phyloP scores from a whole-genome alignment of 2,113 vertebrate species.

The Nicator chloris region DNA sequence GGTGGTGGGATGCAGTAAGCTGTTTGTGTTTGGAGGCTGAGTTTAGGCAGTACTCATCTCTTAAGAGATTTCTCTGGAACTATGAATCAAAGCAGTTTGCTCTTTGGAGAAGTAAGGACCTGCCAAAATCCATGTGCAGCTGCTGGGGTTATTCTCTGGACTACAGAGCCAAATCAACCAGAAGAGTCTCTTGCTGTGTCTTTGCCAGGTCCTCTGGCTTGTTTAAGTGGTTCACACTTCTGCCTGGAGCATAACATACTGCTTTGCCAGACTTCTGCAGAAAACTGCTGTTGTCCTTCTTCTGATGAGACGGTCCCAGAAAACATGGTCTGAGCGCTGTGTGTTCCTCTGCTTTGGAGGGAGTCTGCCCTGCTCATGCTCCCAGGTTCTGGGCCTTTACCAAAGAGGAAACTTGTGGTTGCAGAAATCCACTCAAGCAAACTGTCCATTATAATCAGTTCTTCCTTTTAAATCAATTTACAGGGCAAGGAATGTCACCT shows the following conservation, averaged over 20 bases:
- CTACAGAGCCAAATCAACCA: background rate
- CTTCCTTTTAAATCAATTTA: background rate
- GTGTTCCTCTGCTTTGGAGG: background rate
- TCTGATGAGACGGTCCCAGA: background rate
- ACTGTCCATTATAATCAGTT: background rate
- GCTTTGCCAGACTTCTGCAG: background rate
- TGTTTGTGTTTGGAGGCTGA: background rate
- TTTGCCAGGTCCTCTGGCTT: constrained; percentile 14
- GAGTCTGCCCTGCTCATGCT: background rate
- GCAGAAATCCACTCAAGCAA: background rate
- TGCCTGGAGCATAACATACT: background rate
- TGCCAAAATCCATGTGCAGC: background rate
- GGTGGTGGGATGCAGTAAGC: background rate
- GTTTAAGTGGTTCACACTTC: background rate
- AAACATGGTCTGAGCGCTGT: background rate
- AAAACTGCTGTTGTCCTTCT: background rate
- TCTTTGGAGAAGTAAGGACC: background rate
- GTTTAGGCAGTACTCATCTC: background rate
- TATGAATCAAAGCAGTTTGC: background rate
- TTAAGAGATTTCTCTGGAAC: background rate
- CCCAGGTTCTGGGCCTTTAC: background rate
- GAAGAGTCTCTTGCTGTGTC: background rate
- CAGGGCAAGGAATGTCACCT: background rate
- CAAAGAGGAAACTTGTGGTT: background rate
- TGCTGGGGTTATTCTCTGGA: background rate